Conservation (phyloP, 92 coral and sea anemone species). For the Blastomussa wellsi region DNA sequence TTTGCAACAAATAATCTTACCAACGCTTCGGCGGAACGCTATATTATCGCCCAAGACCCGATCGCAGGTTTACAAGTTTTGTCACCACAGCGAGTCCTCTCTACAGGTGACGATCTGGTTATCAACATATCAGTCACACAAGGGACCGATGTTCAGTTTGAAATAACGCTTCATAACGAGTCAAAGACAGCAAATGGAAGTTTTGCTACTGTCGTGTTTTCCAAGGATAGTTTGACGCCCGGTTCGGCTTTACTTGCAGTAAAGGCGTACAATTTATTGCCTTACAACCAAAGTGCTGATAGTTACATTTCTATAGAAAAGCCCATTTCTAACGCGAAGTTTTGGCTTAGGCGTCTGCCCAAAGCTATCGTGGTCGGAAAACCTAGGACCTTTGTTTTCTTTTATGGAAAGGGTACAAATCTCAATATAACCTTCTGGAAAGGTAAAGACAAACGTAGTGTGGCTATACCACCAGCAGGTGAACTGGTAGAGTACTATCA, state of each 20-base stretch:
- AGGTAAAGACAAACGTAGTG: too few relatives aligned
- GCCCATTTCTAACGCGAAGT: not conserved
- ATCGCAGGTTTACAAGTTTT: slow-evolving; percentile 27
- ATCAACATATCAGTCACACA: slow-evolving; percentile 26
- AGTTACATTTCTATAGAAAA: not conserved
- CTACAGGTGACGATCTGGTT: slow-evolving; percentile 9
- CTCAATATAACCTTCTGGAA: slow-evolving; percentile 10
- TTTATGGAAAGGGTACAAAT: slow-evolving; percentile 14
- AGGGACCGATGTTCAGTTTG: slow-evolving; percentile 46
- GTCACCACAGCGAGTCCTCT: slow-evolving; percentile 12
- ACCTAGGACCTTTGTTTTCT: not conserved
- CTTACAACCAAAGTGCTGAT: not conserved
- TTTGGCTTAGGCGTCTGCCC: not conserved
- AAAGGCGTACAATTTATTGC: slow-evolving; percentile 26
- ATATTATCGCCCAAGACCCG: slow-evolving; percentile 32
- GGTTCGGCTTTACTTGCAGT: not conserved
- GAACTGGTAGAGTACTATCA: not conserved
- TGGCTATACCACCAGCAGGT: not conserved
- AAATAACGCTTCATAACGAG: not conserved
- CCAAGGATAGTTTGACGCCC: slow-evolving; percentile 8
- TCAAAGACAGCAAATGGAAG: not conserved
- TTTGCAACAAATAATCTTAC: slow-evolving; percentile 40
- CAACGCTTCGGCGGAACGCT: slow-evolving; percentile 9
- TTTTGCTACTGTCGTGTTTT: slow-evolving; percentile 9
- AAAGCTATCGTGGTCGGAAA: not conserved